These are phyloP conservation scores for Lanistes nyassanus DNA, from an alignment of 1,140 invertebrate genomes.

Conservation along the genomic window DNA sequence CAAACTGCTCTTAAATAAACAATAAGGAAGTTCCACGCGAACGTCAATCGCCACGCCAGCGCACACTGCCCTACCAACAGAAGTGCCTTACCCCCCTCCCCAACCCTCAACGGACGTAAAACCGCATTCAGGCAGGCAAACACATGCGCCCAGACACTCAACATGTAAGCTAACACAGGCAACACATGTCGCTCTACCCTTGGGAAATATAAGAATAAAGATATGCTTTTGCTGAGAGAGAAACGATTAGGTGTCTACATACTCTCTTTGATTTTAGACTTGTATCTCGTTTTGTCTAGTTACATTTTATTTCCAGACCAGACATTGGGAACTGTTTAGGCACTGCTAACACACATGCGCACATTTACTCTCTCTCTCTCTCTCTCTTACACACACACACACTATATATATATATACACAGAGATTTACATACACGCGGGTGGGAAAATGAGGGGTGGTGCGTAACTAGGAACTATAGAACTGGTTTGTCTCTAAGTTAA, in stretches of 20 bases:
- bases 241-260: background rate
- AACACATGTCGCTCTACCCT: background rate
- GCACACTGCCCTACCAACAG: background rate
- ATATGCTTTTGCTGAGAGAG: background rate
- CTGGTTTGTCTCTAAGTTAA: too few relatives aligned
- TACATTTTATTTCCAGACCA: background rate
- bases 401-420: background rate
- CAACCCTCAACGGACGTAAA: background rate
- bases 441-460: background rate
- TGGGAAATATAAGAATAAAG: background rate
- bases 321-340: background rate
- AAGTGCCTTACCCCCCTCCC: background rate
- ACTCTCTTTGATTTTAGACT: background rate
- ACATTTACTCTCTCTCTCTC: background rate
- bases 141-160: background rate
- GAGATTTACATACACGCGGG: background rate
- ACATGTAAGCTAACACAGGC: slow-evolving; percentile 5
- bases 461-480: too few relatives aligned
- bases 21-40: background rate
- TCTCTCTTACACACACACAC: background rate
- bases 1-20: background rate
- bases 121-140: slow-evolving; percentile 12
- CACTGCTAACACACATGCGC: background rate
- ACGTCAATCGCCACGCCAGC: background rate
- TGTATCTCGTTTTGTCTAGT: background rate